Conservation (phyloP, 2,113 vertebrate genomes). For the Pterocles orientalis region DNA sequence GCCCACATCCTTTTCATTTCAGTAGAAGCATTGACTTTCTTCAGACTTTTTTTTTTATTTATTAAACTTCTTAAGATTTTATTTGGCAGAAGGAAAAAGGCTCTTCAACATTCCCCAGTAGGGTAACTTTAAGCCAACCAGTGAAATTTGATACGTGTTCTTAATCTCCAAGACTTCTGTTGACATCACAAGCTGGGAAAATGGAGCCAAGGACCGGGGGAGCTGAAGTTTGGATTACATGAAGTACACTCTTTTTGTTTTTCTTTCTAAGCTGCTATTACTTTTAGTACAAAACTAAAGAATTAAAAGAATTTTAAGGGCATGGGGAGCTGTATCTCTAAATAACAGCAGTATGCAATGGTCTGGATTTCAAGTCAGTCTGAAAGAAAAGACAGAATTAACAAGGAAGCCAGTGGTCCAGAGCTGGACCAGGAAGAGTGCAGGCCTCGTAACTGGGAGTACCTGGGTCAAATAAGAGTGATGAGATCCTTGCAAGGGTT, state of each 20-base stretch:
- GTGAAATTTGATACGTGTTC: neutral
- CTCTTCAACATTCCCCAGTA: neutral
- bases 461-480: neutral
- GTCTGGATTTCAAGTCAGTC: neutral
- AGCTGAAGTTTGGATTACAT: neutral
- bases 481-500: neutral
- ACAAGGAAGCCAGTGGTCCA: neutral
- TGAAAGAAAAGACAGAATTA: neutral
- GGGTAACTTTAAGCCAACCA: neutral
- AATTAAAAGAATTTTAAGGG: neutral
- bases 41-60: neutral
- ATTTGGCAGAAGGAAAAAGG: neutral
- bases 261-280: neutral
- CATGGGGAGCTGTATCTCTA: neutral
- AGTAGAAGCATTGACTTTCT: neutral
- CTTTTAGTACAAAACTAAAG: neutral
- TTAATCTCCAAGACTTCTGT: conserved; percentile 27
- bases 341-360: neutral
- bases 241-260: neutral
- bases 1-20: neutral
- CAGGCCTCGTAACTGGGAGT: neutral
- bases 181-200: conserved; percentile 25
- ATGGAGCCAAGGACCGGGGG: neutral
- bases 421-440: neutral
- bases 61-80: neutral